These are phyloP conservation scores for Tapirus terrestris DNA, from an alignment of 2,113 vertebrate species.

Conservation along the genomic window DNA sequence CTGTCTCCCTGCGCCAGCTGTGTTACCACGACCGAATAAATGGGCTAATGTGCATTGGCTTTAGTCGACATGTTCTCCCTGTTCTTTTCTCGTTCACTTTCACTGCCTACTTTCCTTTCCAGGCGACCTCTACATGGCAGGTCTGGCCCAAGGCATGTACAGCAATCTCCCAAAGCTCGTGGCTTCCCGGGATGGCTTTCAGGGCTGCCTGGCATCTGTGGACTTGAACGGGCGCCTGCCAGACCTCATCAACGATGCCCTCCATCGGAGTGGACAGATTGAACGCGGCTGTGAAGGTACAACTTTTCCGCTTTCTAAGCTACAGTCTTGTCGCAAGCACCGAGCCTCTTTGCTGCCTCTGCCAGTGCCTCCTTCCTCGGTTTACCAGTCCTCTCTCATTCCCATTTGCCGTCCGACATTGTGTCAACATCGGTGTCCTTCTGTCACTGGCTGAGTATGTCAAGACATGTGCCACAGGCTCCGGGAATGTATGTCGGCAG, in stretches of 20 bases:
- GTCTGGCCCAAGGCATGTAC: constrained; percentile 96
- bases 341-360: constrained; percentile 76
- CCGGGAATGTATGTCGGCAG: constrained; percentile 14
- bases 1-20: accelerated
- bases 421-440: neutral
- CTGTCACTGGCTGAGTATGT: constrained; percentile 44
- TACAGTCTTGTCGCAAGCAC: constrained; percentile 80
- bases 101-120: neutral
- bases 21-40: neutral
- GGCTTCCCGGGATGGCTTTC: constrained; percentile 97
- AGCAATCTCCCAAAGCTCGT: constrained; percentile 96
- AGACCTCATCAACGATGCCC: constrained; percentile 95
- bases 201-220: constrained; percentile 97
- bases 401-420: constrained; percentile 66
- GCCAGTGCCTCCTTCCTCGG: constrained; percentile 48
- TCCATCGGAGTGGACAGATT: constrained; percentile 98
- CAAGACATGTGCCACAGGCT: constrained; percentile 47
- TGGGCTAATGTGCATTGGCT: neutral
- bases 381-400: constrained; percentile 68
- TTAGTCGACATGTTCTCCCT: neutral
- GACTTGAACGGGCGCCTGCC: constrained; percentile 98
- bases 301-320: constrained; percentile 78
- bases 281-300: constrained; percentile 99
- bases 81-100: neutral
- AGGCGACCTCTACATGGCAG: constrained; percentile 99